Conservation (phyloP, 2,113 vertebrate species). For the Channa maculata region DNA sequence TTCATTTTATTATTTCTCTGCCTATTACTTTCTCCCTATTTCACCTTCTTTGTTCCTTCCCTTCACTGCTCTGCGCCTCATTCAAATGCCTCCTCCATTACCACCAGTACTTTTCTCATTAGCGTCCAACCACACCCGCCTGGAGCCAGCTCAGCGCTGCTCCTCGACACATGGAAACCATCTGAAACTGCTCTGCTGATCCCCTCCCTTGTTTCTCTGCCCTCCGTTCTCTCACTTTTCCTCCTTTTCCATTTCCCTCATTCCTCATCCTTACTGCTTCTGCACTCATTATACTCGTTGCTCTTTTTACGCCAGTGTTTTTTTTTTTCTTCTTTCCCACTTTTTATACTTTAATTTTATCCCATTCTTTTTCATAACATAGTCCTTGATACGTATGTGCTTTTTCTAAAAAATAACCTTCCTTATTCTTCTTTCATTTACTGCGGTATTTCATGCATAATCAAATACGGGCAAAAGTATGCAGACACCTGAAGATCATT, state of each 20-base stretch:
- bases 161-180: slow-evolving; percentile 84
- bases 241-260: slow-evolving; percentile 43
- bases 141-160: slow-evolving; percentile 71
- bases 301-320: background rate
- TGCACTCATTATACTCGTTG: slow-evolving; percentile 21
- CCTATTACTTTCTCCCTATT: slow-evolving; percentile 37
- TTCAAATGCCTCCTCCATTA: slow-evolving; percentile 77
- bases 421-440: background rate
- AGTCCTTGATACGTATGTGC: background rate
- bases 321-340: background rate
- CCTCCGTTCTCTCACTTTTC: slow-evolving; percentile 53
- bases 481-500: background rate
- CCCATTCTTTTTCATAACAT: background rate
- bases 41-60: slow-evolving; percentile 40
- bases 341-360: slow-evolving; percentile 14
- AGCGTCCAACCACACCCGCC: slow-evolving; percentile 82
- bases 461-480: background rate
- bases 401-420: background rate
- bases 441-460: background rate
- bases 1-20: slow-evolving; percentile 17
- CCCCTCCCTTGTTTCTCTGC: slow-evolving; percentile 67
- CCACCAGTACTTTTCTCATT: slow-evolving; percentile 83
- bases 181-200: slow-evolving; percentile 73
- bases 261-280: slow-evolving; percentile 38
- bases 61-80: slow-evolving; percentile 31